A percentile compares a stretch with the other conserved stretches of the same genome.
Evolutionary conservation across 1,140 invertebrate species (phyloP).

Genomic region (Drosophila burlai): DNA sequence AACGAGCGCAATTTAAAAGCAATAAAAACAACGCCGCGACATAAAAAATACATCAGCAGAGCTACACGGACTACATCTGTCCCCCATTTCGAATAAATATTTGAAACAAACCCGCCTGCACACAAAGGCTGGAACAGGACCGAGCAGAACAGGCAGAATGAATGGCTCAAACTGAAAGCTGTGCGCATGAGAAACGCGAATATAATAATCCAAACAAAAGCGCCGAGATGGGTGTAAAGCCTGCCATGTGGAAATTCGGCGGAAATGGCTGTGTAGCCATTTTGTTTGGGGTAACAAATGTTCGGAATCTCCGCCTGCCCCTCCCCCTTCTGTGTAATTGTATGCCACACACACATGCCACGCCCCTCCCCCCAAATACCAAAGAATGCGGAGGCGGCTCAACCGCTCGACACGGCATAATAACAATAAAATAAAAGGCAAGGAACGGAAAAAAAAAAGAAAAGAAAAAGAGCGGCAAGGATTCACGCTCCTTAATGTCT

Average conservation of each 20-base stretch:
- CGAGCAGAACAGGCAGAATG: constrained; percentile 18
- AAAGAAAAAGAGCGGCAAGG: constrained; percentile 33
- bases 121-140: constrained; percentile 15
- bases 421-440: constrained; percentile 66
- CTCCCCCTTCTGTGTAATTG: constrained; percentile 59
- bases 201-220: constrained; percentile 77
- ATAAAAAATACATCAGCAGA: constrained; percentile 78
- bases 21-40: constrained; percentile 69
- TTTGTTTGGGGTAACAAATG: constrained; percentile 75
- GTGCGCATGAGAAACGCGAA: constrained; percentile 77
- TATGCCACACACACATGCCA: constrained; percentile 44
- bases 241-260: constrained; percentile 71
- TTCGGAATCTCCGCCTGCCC: constrained; percentile 39
- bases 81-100: constrained; percentile 69
- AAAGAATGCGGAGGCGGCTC: constrained; percentile 29
- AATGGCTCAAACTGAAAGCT: constrained; percentile 58
- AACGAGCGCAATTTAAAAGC: constrained; percentile 77
- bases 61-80: constrained; percentile 44
- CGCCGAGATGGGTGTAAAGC: constrained; percentile 47
- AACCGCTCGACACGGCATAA: constrained; percentile 59
- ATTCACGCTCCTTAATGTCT: constrained; percentile 75
- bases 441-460: constrained; percentile 9
- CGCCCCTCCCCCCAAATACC: constrained; percentile 8
- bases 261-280: constrained; percentile 71
- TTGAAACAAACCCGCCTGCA: constrained; percentile 55